These are phyloP conservation scores for Stratiomys singularior DNA, from an alignment of 2,888 invertebrate genomes.

Conservation along the genomic window DNA sequence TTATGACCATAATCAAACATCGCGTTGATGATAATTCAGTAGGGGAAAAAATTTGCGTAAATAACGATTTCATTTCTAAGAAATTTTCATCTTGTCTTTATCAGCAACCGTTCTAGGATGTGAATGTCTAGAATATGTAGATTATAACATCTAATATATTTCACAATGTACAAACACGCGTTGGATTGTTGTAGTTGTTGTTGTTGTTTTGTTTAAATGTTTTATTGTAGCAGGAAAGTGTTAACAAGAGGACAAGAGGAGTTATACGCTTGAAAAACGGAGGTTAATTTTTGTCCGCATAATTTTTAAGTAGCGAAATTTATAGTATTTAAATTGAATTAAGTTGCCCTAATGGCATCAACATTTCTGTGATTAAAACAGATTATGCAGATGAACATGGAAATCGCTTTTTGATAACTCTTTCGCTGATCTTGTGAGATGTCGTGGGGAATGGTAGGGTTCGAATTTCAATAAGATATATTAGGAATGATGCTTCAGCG, in stretches of 20 bases:
- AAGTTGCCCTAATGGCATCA: background rate
- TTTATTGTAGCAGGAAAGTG: background rate
- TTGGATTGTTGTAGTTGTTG: background rate
- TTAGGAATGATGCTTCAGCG: background rate
- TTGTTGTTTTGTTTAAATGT: background rate
- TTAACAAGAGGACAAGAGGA: background rate
- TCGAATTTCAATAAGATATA: background rate
- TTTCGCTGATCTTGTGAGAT: background rate
- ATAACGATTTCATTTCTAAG: conserved; percentile 32
- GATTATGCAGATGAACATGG: background rate
- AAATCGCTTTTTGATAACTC: background rate
- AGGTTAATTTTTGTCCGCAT: background rate
- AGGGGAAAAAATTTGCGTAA: conserved; percentile 10
- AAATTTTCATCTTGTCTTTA: conserved; percentile 1
- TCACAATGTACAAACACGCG: background rate
- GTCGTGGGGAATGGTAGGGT: background rate
- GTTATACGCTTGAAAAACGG: background rate
- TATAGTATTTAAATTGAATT: background rate
- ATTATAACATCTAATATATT: background rate
- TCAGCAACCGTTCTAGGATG: no score
- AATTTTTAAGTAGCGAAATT: conserved; percentile 9
- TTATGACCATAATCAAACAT: conserved; percentile 15
- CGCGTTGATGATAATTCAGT: conserved; percentile 24
- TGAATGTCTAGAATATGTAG: no score
- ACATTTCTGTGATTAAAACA: no score